Conservation (phyloP, 2,888 invertebrate species). For the Leptinotarsa haldemani region DNA sequence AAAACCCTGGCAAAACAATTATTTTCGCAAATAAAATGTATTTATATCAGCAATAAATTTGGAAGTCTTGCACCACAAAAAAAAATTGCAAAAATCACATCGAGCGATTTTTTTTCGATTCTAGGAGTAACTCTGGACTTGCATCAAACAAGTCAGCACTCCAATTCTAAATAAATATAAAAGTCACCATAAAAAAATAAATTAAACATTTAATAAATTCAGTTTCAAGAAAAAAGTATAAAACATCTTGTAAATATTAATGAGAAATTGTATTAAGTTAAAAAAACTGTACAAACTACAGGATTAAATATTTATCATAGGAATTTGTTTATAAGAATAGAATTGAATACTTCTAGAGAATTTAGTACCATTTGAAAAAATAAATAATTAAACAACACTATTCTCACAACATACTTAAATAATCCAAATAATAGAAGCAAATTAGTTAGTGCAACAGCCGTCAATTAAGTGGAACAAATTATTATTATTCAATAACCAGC, state of each 20-base stretch:
- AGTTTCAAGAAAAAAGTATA: conserved; percentile 41
- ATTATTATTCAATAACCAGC: conserved; percentile 32
- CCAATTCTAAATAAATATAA: conserved; percentile 43
- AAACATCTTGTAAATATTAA: conserved; percentile 25
- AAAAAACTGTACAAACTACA: conserved; percentile 25
- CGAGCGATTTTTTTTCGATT: conserved; percentile 22
- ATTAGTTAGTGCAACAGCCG: conserved; percentile 2
- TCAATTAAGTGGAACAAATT: conserved; percentile 29
- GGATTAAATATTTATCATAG: conserved; percentile 8
- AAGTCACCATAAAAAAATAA: conserved; percentile 40
- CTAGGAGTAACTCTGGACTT: conserved; percentile 42
- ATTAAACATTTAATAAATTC: conserved; percentile 41
- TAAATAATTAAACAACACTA: conserved; percentile 33
- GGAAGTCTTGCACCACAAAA: conserved; percentile 24
- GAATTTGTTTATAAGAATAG: conserved; percentile 27
- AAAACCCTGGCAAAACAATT: not conserved
- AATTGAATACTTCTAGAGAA: conserved; percentile 28
- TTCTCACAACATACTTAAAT: conserved; percentile 24
- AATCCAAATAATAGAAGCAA: conserved; percentile 5
- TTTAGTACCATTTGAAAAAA: conserved; percentile 34
- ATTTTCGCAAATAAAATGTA: too few species aligned
- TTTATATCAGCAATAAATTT: not conserved
- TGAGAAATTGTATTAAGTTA: conserved; percentile 31
- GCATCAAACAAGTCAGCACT: conserved; percentile 52
- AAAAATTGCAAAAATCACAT: conserved; percentile 28